A percentile compares a stretch with the other conserved stretches of the same genome.
phyloP scores from a whole-genome alignment of 2,888 invertebrate species.

The Xestia xanthographa region DNA sequence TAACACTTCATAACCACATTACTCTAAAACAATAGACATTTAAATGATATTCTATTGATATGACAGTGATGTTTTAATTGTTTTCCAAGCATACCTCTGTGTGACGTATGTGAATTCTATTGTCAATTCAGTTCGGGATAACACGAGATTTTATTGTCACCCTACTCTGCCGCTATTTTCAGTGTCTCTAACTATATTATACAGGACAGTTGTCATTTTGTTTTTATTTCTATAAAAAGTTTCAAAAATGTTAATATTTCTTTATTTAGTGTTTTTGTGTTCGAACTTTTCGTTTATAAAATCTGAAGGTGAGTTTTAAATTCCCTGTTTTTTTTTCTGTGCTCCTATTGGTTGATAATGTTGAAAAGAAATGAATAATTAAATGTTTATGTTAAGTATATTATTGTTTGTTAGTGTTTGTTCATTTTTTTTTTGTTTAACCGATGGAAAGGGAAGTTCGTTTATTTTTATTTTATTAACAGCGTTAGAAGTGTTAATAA shows the following conservation, averaged over 20 bases:
- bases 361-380: neutral
- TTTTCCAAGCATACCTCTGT: neutral
- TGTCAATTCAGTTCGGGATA: conserved; percentile 14
- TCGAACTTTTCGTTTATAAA: conserved; percentile 36
- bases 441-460: neutral
- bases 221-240: neutral
- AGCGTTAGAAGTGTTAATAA: neutral
- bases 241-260: conserved; percentile 22
- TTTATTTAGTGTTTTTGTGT: conserved; percentile 25
- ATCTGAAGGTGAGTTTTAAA: conserved; percentile 41
- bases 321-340: neutral
- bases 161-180: conserved; percentile 23
- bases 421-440: conserved; percentile 1
- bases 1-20: neutral
- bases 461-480: neutral
- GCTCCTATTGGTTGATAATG: neutral
- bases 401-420: neutral
- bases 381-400: neutral
- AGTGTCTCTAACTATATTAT: conserved; percentile 8
- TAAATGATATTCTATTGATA: neutral
- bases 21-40: conserved; percentile 13
- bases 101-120: conserved; percentile 21
- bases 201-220: conserved; percentile 13
- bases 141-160: conserved; percentile 10
- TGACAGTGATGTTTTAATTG: neutral